Evolutionary conservation across 2,797 vertebrate species (phyloP).

Genomic region (Rhadinocentrus ornatus): DNA sequence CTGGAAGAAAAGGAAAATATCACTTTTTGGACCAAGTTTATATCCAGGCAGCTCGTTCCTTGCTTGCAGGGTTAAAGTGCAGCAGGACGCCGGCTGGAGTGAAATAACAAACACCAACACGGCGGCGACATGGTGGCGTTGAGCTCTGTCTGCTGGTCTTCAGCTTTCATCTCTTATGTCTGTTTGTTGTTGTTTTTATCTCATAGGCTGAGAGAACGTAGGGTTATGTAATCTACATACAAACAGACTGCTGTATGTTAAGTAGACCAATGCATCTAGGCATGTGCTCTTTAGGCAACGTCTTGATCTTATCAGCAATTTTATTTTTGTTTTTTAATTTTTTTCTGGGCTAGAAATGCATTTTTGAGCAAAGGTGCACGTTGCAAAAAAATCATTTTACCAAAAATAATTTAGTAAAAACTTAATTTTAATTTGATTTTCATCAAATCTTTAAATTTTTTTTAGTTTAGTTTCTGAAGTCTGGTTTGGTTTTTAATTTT

Average conservation of each 20-base stretch:
- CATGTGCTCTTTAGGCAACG: slow-evolving; percentile 32
- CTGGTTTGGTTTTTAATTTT: no score
- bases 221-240: slow-evolving; percentile 54
- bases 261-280: slow-evolving; percentile 39
- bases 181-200: slow-evolving; percentile 44
- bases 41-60: slow-evolving; percentile 2
- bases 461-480: no score
- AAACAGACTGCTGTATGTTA: slow-evolving; percentile 26
- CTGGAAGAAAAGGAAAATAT: no score
- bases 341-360: no score
- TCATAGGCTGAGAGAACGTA: slow-evolving; percentile 19
- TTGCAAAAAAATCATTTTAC: no score
- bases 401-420: no score
- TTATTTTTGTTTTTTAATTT: no score
- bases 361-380: no score
- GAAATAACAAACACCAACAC: slow-evolving; percentile 39
- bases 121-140: slow-evolving; percentile 43
- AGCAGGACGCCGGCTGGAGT: background rate
- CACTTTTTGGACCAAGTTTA: background rate
- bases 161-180: slow-evolving; percentile 41
- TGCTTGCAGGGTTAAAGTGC: slow-evolving; percentile 37
- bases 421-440: no score
- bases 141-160: slow-evolving; percentile 34
- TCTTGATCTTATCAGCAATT: slow-evolving; percentile 35
- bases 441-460: no score